A percentile compares a stretch with the other conserved stretches of the same genome.
Evolutionary conservation across 2,797 vertebrate species (phyloP).

Genomic region (Malacoraja senta): DNA sequence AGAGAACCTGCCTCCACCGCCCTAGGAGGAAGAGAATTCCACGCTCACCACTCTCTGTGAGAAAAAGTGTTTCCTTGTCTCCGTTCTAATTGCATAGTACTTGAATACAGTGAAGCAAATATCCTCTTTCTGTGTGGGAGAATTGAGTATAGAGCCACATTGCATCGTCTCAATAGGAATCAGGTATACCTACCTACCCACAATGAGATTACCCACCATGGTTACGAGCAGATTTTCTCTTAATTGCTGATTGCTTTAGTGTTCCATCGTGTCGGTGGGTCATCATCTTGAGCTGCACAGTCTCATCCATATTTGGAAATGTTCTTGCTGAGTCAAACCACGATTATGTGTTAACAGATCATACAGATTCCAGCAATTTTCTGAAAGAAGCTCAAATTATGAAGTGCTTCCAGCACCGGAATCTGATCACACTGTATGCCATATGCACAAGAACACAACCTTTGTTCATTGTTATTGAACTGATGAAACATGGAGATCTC

Average conservation of each 20-base stretch:
- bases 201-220: neutral
- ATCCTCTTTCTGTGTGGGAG: neutral
- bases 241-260: neutral
- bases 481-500: conserved; percentile 36
- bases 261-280: neutral
- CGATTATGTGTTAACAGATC: neutral
- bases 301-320: neutral
- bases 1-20: too few relatives aligned
- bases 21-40: too few relatives aligned
- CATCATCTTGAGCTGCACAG: neutral
- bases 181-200: neutral
- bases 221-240: neutral
- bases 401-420: conserved; percentile 20
- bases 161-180: neutral
- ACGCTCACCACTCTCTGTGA: too few relatives aligned
- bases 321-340: neutral
- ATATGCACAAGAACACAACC: conserved; percentile 19
- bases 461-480: conserved; percentile 30
- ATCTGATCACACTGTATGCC: conserved; percentile 4
- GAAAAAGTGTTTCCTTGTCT: too few relatives aligned
- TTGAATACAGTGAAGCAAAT: neutral
- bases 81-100: neutral
- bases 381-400: conserved; percentile 31
- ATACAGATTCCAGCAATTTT: neutral
- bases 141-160: too few relatives aligned